Percentiles rank a stretch among this genome's conserved stretches.
These are phyloP conservation scores for Lycocorax pyrrhopterus DNA, from an alignment of 2,113 vertebrate genomes.

Conservation along the genomic window DNA sequence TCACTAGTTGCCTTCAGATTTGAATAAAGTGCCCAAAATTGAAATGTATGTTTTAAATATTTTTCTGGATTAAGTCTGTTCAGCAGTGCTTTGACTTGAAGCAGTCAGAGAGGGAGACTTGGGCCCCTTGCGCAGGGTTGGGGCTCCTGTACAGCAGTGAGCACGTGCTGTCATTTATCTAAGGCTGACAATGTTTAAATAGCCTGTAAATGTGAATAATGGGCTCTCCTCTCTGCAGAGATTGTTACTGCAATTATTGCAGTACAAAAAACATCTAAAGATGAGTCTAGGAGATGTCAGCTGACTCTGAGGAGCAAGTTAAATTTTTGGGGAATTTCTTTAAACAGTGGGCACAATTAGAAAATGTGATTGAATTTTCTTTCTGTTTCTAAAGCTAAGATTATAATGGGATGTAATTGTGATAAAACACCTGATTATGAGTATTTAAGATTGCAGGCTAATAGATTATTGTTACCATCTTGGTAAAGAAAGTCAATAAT, in stretches of 20 bases:
- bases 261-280: neutral
- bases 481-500: neutral
- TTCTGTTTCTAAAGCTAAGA: neutral
- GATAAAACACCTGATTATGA: neutral
- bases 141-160: neutral
- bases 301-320: neutral
- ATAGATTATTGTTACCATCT: neutral
- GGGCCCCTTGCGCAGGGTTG: neutral
- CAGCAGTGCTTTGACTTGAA: neutral
- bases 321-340: neutral
- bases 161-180: neutral
- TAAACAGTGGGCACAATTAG: neutral
- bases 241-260: neutral
- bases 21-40: slow-evolving; percentile 57
- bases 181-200: neutral
- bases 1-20: slow-evolving; percentile 48
- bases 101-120: neutral
- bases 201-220: neutral
- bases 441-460: neutral
- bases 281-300: neutral
- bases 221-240: neutral
- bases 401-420: neutral
- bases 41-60: slow-evolving; percentile 16
- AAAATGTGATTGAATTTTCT: neutral
- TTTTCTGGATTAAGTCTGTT: neutral